Evolutionary conservation across 2,113 vertebrate genomes (phyloP).

Genomic region (Odocoileus hemionus): DNA sequence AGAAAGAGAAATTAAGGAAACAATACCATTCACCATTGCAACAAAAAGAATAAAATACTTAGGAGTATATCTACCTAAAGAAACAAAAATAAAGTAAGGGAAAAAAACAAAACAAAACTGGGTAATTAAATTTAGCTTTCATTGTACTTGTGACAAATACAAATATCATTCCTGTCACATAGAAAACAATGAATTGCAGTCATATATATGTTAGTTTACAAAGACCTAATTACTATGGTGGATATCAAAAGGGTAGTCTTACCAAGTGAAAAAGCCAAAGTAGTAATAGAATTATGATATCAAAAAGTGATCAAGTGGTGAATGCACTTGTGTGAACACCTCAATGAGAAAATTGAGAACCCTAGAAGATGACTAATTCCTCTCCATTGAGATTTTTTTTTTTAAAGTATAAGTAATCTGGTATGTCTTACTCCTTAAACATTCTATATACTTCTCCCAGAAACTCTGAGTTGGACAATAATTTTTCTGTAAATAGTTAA

Average conservation of each 20-base stretch:
- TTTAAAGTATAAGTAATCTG: not conserved
- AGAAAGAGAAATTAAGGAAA: no score
- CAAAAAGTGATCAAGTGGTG: not conserved
- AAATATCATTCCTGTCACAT: not conserved
- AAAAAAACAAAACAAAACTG: not conserved
- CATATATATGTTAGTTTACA: not conserved
- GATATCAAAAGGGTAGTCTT: not conserved
- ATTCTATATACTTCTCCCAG: not conserved
- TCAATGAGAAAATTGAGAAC: not conserved
- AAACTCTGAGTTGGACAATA: not conserved
- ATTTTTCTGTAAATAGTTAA: not conserved
- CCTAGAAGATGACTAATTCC: not conserved
- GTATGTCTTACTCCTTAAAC: not conserved
- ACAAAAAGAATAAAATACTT: no score
- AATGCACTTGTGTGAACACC: not conserved
- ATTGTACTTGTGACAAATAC: not conserved
- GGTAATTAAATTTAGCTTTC: not conserved
- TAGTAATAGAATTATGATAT: not conserved
- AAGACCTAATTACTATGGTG: not conserved
- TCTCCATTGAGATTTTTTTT: not conserved
- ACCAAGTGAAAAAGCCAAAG: not conserved
- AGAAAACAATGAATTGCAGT: not conserved
- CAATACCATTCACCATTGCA: no score
- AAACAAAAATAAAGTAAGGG: not conserved
- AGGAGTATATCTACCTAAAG: no score